Conservation (phyloP, 2,888 invertebrate species). For the Lathronympha strigana region DNA sequence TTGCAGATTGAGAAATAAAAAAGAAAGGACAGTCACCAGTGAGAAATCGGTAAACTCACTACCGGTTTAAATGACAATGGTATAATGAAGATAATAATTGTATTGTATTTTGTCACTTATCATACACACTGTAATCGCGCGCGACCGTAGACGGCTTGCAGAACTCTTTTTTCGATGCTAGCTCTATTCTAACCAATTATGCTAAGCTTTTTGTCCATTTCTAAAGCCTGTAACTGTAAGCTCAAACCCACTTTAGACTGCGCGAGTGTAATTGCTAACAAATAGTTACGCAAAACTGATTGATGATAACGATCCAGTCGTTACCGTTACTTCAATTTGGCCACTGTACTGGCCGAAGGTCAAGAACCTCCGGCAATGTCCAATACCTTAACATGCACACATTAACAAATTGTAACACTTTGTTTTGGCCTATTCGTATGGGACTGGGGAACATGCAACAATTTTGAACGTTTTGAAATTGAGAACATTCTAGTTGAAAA, state of each 20-base stretch:
- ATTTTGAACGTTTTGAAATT: too few relatives aligned
- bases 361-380: constrained; percentile 68
- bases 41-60: too few relatives aligned
- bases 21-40: too few relatives aligned
- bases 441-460: not conserved
- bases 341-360: constrained; percentile 71
- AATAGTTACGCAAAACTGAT: constrained; percentile 83
- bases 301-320: constrained; percentile 76
- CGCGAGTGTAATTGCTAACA: constrained; percentile 74
- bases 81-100: too few relatives aligned
- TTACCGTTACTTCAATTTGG: constrained; percentile 81
- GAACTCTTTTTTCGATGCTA: too few relatives aligned
- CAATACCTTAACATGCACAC: constrained; percentile 47
- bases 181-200: constrained; percentile 44
- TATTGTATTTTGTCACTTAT: too few relatives aligned
- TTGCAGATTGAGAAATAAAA: too few relatives aligned
- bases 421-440: constrained; percentile 24
- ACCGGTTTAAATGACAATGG: too few relatives aligned
- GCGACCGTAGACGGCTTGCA: too few relatives aligned
- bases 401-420: constrained; percentile 33
- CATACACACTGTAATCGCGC: too few relatives aligned
- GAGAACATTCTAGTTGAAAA: too few relatives aligned
- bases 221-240: constrained; percentile 59
- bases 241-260: constrained; percentile 58
- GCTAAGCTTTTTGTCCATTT: constrained; percentile 41